These are phyloP conservation scores for Formicarius rufipectus DNA, from an alignment of 2,113 vertebrate genomes.

Conservation along the genomic window DNA sequence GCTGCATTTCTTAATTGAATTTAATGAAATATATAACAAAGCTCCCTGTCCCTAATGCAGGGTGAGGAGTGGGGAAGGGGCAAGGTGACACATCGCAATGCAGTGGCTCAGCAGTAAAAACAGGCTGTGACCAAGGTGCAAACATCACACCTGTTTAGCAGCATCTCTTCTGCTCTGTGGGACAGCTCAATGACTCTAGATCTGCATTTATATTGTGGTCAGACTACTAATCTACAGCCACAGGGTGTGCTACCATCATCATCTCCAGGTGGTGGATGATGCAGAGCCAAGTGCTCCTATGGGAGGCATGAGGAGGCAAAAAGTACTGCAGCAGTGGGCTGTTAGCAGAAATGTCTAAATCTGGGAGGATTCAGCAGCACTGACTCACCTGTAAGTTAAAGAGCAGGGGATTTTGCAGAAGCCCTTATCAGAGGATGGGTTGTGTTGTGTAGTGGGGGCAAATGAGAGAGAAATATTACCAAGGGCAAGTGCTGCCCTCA, in stretches of 20 bases:
- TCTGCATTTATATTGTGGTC: background rate
- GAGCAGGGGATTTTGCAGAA: background rate
- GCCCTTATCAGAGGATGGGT: background rate
- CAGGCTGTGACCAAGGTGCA: background rate
- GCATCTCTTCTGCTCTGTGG: background rate
- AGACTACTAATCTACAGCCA: background rate
- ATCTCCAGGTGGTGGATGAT: background rate
- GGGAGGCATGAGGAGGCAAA: background rate
- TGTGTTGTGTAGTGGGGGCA: background rate
- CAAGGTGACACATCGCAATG: background rate
- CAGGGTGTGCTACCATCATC: background rate
- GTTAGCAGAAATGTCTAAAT: background rate
- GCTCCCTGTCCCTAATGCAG: background rate
- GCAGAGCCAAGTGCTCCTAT: background rate
- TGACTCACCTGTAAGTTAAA: background rate
- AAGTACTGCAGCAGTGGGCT: background rate
- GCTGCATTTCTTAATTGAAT: conserved; percentile 66
- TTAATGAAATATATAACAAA: conserved; percentile 52
- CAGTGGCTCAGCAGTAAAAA: background rate
- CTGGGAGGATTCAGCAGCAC: background rate
- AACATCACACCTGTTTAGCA: background rate
- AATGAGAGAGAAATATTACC: background rate
- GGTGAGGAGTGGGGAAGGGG: background rate
- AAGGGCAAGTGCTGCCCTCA: background rate
- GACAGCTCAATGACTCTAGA: background rate